phyloP scores from a whole-genome alignment of 2,113 vertebrate genomes.

The Noturus placidus region DNA sequence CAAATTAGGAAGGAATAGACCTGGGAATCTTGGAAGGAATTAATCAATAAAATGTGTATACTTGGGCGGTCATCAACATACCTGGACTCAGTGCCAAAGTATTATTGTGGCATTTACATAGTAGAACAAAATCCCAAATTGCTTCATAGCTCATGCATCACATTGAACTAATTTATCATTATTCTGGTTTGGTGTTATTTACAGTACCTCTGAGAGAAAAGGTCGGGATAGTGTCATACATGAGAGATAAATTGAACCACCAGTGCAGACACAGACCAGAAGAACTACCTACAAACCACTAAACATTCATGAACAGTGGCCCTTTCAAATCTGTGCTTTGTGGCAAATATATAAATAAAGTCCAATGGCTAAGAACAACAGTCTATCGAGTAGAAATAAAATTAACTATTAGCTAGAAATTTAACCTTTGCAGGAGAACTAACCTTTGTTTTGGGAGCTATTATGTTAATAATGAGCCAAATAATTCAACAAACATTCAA shows the following conservation, averaged over 20 bases:
- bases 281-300: conserved; percentile 28
- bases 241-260: neutral
- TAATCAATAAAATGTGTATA: neutral
- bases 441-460: conserved; percentile 16
- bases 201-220: neutral
- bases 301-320: conserved; percentile 31
- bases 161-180: neutral
- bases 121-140: neutral
- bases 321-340: conserved; percentile 39
- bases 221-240: neutral
- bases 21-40: neutral
- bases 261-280: neutral
- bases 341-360: conserved; percentile 47
- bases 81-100: neutral
- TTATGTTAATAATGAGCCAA: conserved; percentile 21
- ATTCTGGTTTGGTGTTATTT: neutral
- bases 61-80: neutral
- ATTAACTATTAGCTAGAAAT: conserved; percentile 47
- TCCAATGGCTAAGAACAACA: conserved; percentile 32
- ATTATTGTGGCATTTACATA: conserved; percentile 6
- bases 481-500: neutral
- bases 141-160: neutral
- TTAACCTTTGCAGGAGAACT: conserved; percentile 38
- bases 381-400: neutral
- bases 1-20: conserved; percentile 7